Evolutionary conservation across 2,797 vertebrate genomes (phyloP).

Genomic region (Gobionotothen gibberifrons): DNA sequence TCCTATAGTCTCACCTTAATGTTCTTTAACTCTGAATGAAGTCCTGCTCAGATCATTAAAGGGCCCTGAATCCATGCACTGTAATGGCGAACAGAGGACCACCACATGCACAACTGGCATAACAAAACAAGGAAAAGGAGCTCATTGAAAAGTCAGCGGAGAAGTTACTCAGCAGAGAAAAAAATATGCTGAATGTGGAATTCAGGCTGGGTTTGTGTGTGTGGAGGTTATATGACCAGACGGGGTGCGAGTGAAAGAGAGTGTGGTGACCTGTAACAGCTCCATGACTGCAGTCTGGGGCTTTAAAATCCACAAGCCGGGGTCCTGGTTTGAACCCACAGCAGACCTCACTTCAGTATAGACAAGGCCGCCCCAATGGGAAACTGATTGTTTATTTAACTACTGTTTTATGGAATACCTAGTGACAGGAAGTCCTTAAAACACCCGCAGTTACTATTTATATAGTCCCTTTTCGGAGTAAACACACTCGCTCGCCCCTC

Average conservation of each 20-base stretch:
- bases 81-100: constrained; percentile 13
- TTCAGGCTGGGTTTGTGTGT: constrained; percentile 40
- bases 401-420: constrained; percentile 84
- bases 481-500: constrained; percentile 77
- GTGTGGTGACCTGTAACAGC: constrained; percentile 82
- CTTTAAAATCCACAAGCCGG: constrained; percentile 72
- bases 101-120: constrained; percentile 20
- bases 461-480: constrained; percentile 83
- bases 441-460: constrained; percentile 88
- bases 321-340: constrained; percentile 73
- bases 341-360: constrained; percentile 57
- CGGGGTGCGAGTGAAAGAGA: constrained; percentile 73
- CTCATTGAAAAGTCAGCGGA: constrained; percentile 41
- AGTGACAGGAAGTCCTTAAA: constrained; percentile 87
- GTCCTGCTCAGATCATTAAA: constrained; percentile 4
- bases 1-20: constrained; percentile 16
- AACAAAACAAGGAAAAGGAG: constrained; percentile 41
- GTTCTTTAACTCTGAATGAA: constrained; percentile 14
- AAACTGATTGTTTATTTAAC: constrained; percentile 85
- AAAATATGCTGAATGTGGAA: constrained; percentile 58
- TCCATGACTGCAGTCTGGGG: constrained; percentile 70
- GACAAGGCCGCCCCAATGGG: constrained; percentile 70
- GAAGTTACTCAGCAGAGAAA: constrained; percentile 35
- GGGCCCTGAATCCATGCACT: background rate
- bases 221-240: constrained; percentile 69